Base-by-base conservation (phyloP, 2,888 invertebrate species). In the Abscondita cerata region DNA sequence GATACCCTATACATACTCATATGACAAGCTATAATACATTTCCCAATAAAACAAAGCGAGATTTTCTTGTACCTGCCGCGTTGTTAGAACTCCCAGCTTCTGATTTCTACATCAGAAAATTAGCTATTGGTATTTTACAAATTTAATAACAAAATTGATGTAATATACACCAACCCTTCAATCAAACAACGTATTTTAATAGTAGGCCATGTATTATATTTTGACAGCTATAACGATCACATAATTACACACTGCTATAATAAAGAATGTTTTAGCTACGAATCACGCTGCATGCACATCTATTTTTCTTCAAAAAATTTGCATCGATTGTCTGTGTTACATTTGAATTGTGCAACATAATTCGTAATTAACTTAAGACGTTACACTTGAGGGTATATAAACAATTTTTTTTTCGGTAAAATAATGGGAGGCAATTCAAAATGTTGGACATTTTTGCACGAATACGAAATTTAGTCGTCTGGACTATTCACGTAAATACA, bases 221-320 rank as follows among this genome's bases (percentile, higher is more conserved):
- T 66, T 66, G 66, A 66, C 66, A 66, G 66, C 61, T 66, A 66
- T 62, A 66, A 66, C 50, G 64, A 58, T 52, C 56, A 31, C 64
- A 33, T 66, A 66, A 66, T 66, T 66, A 61, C 54, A 64, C 47
- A 48, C 55, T 51, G 54, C 53, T 54, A 62, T 51, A 51, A 62
- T 59, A 54, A 62, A 59, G 62, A 59, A 62, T 62, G 48, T 52
- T 53, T 52, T 16, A 25, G 40, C 38, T 36, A 56, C 13, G 57
- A 61, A 52, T 48, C 38, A 54, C 36, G 34, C 50, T 54, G 54
- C 62, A 57, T 61, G 62, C 18, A 51, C 25, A 19, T 36, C 13
- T 19, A 52, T 34, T 46, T 58, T 54, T 59, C 54, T 59, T 54
- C n/a, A 18, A 16, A 52, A 61, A 54, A 54, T 62, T 53, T 59